A percentile compares a stretch with the other conserved stretches of the same genome.
Conservation (phyloP, 1,140 invertebrate genomes). For the Marisa cornuarietis region DNA sequence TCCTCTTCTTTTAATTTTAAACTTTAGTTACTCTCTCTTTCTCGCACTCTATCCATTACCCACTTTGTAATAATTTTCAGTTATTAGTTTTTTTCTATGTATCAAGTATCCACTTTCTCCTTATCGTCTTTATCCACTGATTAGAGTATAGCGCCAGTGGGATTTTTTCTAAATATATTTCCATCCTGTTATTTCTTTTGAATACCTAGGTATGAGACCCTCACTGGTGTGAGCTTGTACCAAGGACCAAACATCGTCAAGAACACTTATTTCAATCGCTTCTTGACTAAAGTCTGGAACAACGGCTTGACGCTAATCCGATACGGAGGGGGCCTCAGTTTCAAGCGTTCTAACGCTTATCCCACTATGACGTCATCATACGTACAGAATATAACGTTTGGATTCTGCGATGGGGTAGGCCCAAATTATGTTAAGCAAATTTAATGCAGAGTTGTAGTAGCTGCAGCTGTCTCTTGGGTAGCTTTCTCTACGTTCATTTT, state of each 20-base stretch:
- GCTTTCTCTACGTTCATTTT: too few species aligned
- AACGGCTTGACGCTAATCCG: background rate
- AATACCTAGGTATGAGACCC: background rate
- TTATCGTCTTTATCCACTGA: too few species aligned
- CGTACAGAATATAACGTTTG: constrained; percentile 8
- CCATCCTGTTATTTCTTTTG: background rate
- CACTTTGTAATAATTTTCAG: too few species aligned
- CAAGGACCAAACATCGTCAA: constrained; percentile 19
- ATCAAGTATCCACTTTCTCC: too few species aligned
- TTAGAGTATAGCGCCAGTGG: too few species aligned
- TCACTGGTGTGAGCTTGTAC: constrained; percentile 13
- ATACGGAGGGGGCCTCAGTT: constrained; percentile 23
- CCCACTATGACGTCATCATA: constrained; percentile 19
- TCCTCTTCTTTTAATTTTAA: background rate
- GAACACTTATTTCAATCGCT: constrained; percentile 23
- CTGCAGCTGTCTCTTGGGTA: background rate
- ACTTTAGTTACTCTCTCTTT: background rate
- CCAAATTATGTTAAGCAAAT: background rate
- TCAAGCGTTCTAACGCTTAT: constrained; percentile 18
- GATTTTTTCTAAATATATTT: too few species aligned
- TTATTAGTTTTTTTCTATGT: too few species aligned
- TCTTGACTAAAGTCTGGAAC: background rate
- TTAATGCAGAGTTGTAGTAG: background rate
- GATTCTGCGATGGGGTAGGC: constrained; percentile 10
- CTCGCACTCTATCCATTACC: too few species aligned